These are phyloP conservation scores for Phalanger gymnotis DNA, from an alignment of 2,797 vertebrate species.

Conservation along the genomic window DNA sequence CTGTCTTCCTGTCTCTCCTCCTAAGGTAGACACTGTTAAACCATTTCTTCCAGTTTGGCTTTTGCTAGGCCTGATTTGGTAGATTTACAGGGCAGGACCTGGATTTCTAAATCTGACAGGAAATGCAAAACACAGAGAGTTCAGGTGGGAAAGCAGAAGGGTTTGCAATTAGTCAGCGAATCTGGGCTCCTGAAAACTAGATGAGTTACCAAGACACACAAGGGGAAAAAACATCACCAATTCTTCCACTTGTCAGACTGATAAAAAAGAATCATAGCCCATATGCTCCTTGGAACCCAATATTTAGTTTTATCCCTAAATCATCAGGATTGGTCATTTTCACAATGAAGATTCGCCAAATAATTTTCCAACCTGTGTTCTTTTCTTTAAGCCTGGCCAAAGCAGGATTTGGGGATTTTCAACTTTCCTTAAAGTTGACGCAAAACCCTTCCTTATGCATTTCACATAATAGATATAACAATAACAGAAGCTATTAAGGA, in stretches of 20 bases:
- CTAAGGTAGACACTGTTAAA: background rate
- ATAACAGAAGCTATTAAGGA: background rate
- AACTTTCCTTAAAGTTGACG: background rate
- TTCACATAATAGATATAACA: background rate
- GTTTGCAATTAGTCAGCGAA: background rate
- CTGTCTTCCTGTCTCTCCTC: background rate
- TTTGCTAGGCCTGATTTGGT: background rate
- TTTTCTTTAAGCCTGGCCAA: background rate
- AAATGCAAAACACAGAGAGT: background rate
- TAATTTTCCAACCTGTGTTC: background rate
- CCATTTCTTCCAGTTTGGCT: background rate
- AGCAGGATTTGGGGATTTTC: background rate
- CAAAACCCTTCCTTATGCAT: background rate
- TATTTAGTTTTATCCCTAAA: slow-evolving; percentile 11
- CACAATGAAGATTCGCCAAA: background rate
- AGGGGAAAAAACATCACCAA: background rate
- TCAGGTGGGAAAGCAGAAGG: background rate
- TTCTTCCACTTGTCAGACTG: background rate
- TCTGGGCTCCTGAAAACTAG: background rate
- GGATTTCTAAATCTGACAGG: background rate
- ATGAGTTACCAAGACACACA: background rate
- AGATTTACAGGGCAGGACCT: background rate
- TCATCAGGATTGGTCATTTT: background rate
- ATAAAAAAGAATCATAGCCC: background rate
- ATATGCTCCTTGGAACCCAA: background rate